phyloP scores from a whole-genome alignment of 2,797 vertebrate species.

The Myripristis jacobus region DNA sequence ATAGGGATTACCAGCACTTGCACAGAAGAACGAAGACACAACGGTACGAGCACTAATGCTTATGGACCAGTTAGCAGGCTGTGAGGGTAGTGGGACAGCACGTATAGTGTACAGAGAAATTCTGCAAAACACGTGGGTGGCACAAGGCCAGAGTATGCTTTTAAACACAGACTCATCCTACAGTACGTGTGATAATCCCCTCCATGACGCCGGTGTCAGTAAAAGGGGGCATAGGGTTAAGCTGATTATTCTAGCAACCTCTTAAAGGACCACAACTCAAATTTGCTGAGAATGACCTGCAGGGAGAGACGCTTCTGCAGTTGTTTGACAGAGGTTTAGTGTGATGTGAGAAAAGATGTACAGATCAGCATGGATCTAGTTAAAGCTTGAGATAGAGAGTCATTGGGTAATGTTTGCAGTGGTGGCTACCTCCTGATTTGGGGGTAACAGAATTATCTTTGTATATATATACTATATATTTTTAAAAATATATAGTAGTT shows the following conservation, averaged over 20 bases:
- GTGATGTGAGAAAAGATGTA: background rate
- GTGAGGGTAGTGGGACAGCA: background rate
- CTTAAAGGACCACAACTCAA: conserved; percentile 5
- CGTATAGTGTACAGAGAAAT: background rate
- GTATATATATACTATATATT: too few species aligned
- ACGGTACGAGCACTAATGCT: background rate
- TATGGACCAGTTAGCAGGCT: conserved; percentile 3
- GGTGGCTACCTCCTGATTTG: background rate
- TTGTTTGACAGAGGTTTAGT: background rate
- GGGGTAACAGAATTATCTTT: conserved; percentile 1
- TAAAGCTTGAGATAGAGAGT: background rate
- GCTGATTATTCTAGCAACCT: conserved; percentile 23
- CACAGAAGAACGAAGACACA: conserved; percentile 2
- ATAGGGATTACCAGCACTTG: conserved; percentile 11
- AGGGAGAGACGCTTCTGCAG: background rate
- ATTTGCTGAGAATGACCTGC: background rate
- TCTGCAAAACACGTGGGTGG: background rate
- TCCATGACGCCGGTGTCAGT: background rate
- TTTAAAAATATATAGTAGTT: background rate
- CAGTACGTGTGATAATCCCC: conserved; percentile 10
- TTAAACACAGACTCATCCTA: conserved; percentile 15
- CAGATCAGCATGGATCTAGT: background rate
- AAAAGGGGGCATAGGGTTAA: conserved; percentile 27
- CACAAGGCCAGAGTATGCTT: conserved; percentile 31
- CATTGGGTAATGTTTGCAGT: background rate